A percentile compares a stretch with the other conserved stretches of the same genome.
phyloP scores from a whole-genome alignment of 2,888 invertebrate genomes.

The Drosophila multiciliata region DNA sequence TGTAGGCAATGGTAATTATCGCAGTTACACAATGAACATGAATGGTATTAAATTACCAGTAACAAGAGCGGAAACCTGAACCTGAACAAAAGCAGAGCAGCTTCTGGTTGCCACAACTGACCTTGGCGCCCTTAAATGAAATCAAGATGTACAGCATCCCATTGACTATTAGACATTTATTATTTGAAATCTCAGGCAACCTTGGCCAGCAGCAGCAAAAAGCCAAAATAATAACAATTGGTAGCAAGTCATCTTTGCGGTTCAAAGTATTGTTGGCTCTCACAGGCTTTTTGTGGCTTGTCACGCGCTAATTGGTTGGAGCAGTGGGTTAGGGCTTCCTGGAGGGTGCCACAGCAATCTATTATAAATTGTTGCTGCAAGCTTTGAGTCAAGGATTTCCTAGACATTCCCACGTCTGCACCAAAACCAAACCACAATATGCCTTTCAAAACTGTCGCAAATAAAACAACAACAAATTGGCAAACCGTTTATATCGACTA shows the following conservation, averaged over 20 bases:
- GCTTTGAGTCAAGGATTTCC: slow-evolving; percentile 58
- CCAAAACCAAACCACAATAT: slow-evolving; percentile 32
- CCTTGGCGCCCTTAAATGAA: slow-evolving; percentile 40
- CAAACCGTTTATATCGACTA: slow-evolving; percentile 56
- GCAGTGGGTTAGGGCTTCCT: slow-evolving; percentile 43
- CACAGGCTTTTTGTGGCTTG: slow-evolving; percentile 30
- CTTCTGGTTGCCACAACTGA: slow-evolving; percentile 54
- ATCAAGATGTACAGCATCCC: slow-evolving; percentile 57
- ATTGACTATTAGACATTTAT: slow-evolving; percentile 61
- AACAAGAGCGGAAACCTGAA: slow-evolving; percentile 34
- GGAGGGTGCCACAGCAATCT: slow-evolving; percentile 32
- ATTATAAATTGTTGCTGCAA: slow-evolving; percentile 42
- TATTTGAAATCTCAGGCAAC: slow-evolving; percentile 63
- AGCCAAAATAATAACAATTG: slow-evolving; percentile 32
- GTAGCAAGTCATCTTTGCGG: slow-evolving; percentile 52
- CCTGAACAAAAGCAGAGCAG: slow-evolving; percentile 37
- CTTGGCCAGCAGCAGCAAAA: slow-evolving; percentile 43
- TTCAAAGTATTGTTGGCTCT: slow-evolving; percentile 32
- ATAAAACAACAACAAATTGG: slow-evolving; percentile 51
- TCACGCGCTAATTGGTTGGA: slow-evolving; percentile 55
- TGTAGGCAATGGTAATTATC: slow-evolving; percentile 42
- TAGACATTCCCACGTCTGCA: slow-evolving; percentile 61
- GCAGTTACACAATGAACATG: slow-evolving; percentile 56
- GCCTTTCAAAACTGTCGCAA: slow-evolving; percentile 75
- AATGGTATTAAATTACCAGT: slow-evolving; percentile 65